Base-by-base conservation (phyloP, 2,113 vertebrate species). In the Hiodon alosoides region DNA sequence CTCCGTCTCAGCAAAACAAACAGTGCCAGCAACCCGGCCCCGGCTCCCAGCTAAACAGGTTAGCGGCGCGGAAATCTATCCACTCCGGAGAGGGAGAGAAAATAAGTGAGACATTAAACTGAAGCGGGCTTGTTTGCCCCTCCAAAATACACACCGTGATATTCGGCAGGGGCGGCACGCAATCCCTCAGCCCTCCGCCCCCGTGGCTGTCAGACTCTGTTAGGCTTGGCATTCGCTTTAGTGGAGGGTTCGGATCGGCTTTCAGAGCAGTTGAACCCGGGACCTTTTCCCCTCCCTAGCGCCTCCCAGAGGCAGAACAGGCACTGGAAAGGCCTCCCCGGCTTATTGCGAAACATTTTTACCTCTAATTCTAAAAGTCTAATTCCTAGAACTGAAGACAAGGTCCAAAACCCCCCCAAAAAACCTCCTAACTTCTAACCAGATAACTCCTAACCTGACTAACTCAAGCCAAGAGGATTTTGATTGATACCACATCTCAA, bases 171-270 rank as follows among this genome's bases (percentile, higher is more conserved):
- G 46, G 74, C 82, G 75, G 46, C 4, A 80, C 74, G 76, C 74
- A 61, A 8, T 71, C 57, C 74, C 31, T 72, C 76, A 66, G 47
- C 47, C 71, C 75, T 76, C 54, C 76, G 16, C 72, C 11, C n/a
- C 31, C 14, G 77, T 78, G 82, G 81, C 83, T 87, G 85, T 91
- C 86, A 87, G 79, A 84, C 83, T 80, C 83, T 81, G 84, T 90
- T 90, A 89, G 83, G 81, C 83, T 86, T 88, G 87, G 87, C 87
- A 79, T 86, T 85, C 84, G 85, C 74, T 76, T 89, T 87, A 88
- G 86, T 83, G 80, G 80, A 83, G 75, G 82, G 83, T 84, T 88
- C 89, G 86, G 86, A 88, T 86, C 81, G 77, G 75, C 85, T 90
- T 89, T 84, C 85, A 89, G 83, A 84, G 81, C 73, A 83, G 60